Evolutionary conservation across 2,797 vertebrate species (phyloP).

Genomic region (Fratercula arctica): DNA sequence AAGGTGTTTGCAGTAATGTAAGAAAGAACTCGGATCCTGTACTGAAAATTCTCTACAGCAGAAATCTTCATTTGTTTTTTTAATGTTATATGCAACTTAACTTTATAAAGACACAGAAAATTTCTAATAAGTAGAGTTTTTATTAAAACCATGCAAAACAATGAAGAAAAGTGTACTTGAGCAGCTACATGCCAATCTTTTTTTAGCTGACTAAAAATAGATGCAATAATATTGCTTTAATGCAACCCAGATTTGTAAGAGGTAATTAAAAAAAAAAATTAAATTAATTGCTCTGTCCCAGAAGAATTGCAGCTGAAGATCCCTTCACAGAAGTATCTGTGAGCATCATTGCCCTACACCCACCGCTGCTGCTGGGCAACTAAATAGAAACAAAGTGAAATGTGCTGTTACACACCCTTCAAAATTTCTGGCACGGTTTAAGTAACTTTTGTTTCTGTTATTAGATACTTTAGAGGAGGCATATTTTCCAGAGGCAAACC

Average conservation of each 20-base stretch:
- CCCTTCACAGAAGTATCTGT: background rate
- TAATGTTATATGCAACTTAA: background rate
- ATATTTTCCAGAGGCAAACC: background rate
- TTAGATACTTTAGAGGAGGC: background rate
- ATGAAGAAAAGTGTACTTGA: background rate
- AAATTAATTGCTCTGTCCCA: background rate
- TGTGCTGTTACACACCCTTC: background rate
- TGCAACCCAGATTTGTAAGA: background rate
- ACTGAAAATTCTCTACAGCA: background rate
- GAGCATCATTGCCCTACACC: background rate
- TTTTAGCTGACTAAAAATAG: constrained; percentile 8
- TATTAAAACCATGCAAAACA: background rate
- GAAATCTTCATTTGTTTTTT: background rate
- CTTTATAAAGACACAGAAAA: background rate
- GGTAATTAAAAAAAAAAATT: background rate
- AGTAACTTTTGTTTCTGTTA: background rate
- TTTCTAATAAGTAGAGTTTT: background rate
- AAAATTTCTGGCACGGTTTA: background rate
- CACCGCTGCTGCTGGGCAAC: background rate
- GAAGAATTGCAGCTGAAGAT: background rate
- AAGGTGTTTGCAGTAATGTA: background rate
- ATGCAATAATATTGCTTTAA: background rate
- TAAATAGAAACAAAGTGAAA: background rate
- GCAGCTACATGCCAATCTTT: background rate
- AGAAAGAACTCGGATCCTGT: background rate